A percentile compares a stretch with the other conserved stretches of the same genome.
These are phyloP conservation scores for Andrena bucephala DNA, from an alignment of 2,888 invertebrate species.

Conservation along the genomic window DNA sequence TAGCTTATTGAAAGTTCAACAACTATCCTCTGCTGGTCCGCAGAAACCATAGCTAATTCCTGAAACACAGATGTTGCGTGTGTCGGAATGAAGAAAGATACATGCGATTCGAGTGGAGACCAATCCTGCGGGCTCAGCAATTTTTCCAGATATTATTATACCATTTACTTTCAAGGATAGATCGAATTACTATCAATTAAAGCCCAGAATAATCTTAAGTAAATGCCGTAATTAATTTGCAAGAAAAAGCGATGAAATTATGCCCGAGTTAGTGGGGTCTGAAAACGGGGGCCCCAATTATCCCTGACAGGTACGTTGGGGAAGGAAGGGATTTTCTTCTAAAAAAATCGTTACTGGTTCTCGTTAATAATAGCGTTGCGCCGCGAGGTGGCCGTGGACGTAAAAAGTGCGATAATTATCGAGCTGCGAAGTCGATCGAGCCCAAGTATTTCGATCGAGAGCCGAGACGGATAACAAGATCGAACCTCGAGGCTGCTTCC, in stretches of 20 bases:
- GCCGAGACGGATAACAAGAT: slow-evolving; percentile 66
- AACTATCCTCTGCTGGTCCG: no score
- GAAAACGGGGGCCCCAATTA: background rate
- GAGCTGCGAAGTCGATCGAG: slow-evolving; percentile 3
- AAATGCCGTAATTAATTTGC: background rate
- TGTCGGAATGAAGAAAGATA: no score
- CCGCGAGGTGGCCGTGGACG: background rate
- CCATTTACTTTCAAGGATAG: no score
- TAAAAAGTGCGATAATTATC: slow-evolving; percentile 26
- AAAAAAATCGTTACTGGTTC: background rate
- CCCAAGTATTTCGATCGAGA: slow-evolving; percentile 52
- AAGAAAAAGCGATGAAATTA: slow-evolving; percentile 18
- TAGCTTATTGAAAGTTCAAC: background rate
- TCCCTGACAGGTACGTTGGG: background rate
- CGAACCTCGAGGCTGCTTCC: slow-evolving; percentile 61
- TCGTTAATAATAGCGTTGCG: slow-evolving; percentile 21
- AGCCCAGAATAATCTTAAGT: no score
- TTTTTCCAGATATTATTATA: no score
- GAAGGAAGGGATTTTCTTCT: background rate
- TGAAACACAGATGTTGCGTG: no score
- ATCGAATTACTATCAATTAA: no score
- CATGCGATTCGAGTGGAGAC: no score
- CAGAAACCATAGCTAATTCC: no score
- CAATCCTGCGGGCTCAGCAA: no score
- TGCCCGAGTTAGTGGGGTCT: slow-evolving; percentile 3